phyloP scores from a whole-genome alignment of 2,797 vertebrate species.

The Limosa lapponica region DNA sequence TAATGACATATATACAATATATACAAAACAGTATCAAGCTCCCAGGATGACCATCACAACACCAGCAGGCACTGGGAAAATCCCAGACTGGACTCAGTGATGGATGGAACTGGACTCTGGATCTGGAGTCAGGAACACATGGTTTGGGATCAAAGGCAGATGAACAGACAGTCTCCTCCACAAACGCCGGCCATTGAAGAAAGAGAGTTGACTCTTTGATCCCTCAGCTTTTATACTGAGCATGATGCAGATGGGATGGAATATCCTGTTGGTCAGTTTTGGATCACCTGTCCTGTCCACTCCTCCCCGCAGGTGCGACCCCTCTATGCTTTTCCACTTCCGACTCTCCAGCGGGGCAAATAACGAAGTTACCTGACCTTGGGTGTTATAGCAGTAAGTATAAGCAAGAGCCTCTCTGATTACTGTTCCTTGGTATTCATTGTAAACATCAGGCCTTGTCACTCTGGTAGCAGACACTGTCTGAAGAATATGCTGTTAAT shows the following conservation, averaged over 20 bases:
- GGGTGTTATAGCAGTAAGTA: background rate
- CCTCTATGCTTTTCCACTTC: background rate
- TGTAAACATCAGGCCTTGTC: background rate
- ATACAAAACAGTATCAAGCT: background rate
- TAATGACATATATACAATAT: background rate
- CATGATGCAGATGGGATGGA: background rate
- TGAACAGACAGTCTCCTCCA: background rate
- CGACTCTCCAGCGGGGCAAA: background rate
- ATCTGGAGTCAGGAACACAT: background rate
- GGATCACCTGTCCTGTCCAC: background rate
- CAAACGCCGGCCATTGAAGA: background rate
- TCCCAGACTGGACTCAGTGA: background rate
- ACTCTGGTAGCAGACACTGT: background rate
- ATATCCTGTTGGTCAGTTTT: background rate
- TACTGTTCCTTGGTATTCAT: background rate
- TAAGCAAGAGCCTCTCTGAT: background rate
- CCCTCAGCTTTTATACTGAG: background rate
- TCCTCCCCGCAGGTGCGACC: background rate
- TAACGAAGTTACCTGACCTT: background rate
- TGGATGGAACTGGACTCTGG: background rate
- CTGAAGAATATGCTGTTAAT: background rate
- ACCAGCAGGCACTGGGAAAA: background rate
- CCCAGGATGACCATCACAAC: background rate
- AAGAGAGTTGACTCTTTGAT: background rate
- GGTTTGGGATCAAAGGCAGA: background rate